These are phyloP conservation scores for Lacerta viridis DNA, from an alignment of 2,797 vertebrate genomes.

Conservation along the genomic window DNA sequence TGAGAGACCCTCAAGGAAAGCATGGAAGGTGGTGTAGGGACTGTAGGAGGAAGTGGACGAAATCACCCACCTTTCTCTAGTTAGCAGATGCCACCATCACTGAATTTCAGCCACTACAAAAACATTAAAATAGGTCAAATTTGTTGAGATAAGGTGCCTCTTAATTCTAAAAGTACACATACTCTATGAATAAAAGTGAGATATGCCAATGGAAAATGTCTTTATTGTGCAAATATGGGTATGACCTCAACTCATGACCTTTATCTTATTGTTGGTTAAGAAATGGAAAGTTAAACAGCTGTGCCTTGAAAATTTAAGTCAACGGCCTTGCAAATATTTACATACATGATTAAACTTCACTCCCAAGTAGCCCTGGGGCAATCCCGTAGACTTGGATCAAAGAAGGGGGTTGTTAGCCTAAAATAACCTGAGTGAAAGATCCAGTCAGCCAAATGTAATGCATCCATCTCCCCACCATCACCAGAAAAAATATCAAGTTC, in stretches of 20 bases:
- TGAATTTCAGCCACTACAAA: not conserved
- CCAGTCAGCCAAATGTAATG: not conserved
- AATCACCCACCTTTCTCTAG: not conserved
- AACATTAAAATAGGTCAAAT: not conserved
- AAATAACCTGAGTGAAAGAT: conserved; percentile 15
- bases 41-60: not conserved
- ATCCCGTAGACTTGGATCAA: conserved; percentile 6
- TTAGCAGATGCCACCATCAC: not conserved
- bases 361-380: conserved; percentile 1
- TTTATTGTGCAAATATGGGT: conserved; percentile 2
- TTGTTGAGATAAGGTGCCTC: conserved; percentile 2
- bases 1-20: not conserved
- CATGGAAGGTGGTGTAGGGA: too few species aligned
- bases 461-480: not conserved
- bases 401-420: not conserved
- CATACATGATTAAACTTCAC: conserved; percentile 26
- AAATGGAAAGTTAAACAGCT: conserved; percentile 29
- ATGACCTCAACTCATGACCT: not conserved
- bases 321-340: conserved; percentile 32
- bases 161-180: not conserved
- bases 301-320: not conserved
- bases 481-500: not conserved
- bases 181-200: not conserved
- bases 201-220: conserved; percentile 14
- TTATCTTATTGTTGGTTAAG: conserved; percentile 20